phyloP scores from a whole-genome alignment of 2,113 vertebrate genomes.

The Rhea americana region DNA sequence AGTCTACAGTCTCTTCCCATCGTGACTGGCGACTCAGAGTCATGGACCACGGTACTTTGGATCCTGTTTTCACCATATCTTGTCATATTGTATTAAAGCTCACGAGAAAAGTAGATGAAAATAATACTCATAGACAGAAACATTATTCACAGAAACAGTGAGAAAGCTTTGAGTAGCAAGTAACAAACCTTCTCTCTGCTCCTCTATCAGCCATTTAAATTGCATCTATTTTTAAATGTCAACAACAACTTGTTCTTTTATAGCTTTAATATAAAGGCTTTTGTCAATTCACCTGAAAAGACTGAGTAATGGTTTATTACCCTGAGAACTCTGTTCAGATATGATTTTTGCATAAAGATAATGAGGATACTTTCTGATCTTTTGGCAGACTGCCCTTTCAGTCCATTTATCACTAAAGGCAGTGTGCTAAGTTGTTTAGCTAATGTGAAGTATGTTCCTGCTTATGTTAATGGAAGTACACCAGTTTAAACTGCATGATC shows the following conservation, averaged over 20 bases:
- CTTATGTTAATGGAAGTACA: not conserved
- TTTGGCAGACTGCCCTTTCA: not conserved
- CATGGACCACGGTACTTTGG: not conserved
- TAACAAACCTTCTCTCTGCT: not conserved
- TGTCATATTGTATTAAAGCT: not conserved
- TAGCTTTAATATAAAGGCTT: not conserved
- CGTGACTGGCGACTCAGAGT: not conserved
- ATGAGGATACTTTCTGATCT: not conserved
- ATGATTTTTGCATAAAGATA: not conserved
- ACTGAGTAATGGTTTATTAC: not conserved
- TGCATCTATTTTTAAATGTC: not conserved
- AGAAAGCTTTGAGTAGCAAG: not conserved
- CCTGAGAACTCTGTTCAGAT: not conserved
- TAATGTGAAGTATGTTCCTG: not conserved
- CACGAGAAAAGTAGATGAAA: not conserved
- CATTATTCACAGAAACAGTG: not conserved
- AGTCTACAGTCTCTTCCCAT: not conserved
- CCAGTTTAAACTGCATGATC: not conserved
- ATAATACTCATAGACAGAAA: not conserved
- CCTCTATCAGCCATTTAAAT: not conserved
- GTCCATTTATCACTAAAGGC: not conserved
- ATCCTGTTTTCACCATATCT: too few relatives aligned
- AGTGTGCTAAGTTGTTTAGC: not conserved
- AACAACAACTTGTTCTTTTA: not conserved
- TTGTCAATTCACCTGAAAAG: not conserved